phyloP scores from a whole-genome alignment of 2,797 vertebrate species.

The Nyctibius grandis region DNA sequence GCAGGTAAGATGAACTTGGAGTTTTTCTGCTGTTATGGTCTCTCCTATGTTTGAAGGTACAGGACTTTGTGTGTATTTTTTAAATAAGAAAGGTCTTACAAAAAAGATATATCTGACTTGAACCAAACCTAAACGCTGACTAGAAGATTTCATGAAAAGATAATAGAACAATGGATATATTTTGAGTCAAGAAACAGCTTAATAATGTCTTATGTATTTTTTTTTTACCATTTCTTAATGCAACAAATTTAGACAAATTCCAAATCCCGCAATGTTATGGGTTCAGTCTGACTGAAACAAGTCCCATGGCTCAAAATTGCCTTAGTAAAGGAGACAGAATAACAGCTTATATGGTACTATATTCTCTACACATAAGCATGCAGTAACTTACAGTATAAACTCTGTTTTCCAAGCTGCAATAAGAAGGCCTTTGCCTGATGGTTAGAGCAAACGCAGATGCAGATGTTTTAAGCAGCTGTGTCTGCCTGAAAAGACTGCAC shows the following conservation, averaged over 20 bases:
- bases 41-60: not conserved
- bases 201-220: not conserved
- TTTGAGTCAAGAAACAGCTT: not conserved
- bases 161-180: not conserved
- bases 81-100: not conserved
- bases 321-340: not conserved
- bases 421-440: not conserved
- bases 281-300: not conserved
- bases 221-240: not conserved
- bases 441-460: not conserved
- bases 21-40: not conserved
- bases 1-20: not conserved
- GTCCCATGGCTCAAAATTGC: not conserved
- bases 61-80: not conserved
- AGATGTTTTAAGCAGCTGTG: not conserved
- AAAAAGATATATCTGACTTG: not conserved
- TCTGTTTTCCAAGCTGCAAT: not conserved
- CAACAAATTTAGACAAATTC: not conserved
- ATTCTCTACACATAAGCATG: not conserved
- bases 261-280: not conserved
- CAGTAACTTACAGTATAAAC: not conserved
- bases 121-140: not conserved
- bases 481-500: not conserved
- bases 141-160: not conserved
- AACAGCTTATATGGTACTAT: fast-evolving